Evolutionary conservation across 2,113 vertebrate genomes (phyloP).

Genomic region (Poecilia latipinna): DNA sequence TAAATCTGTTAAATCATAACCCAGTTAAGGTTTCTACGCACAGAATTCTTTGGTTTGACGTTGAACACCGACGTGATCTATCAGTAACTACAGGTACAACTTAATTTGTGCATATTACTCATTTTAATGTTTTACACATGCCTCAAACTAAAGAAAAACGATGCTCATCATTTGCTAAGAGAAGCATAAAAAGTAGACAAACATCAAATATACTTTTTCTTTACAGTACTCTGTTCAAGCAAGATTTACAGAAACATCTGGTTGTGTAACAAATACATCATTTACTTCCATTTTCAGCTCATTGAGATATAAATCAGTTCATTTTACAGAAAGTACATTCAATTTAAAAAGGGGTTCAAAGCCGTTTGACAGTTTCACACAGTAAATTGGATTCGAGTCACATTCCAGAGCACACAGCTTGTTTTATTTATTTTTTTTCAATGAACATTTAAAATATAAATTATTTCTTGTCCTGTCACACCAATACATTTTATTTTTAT

Average conservation of each 20-base stretch:
- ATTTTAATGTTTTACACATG: constrained; percentile 16
- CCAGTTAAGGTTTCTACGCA: neutral
- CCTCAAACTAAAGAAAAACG: neutral
- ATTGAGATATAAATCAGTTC: constrained; percentile 13
- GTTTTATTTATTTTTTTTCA: too few relatives aligned
- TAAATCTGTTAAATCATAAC: too few relatives aligned
- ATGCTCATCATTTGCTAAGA: neutral
- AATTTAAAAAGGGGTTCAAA: constrained; percentile 1
- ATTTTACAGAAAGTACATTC: constrained; percentile 25
- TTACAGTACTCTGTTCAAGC: constrained; percentile 31
- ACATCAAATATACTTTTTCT: constrained; percentile 13
- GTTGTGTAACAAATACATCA: neutral
- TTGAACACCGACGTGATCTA: neutral
- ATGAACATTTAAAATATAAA: neutral
- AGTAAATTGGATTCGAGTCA: constrained; percentile 7
- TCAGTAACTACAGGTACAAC: neutral
- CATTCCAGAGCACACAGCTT: neutral
- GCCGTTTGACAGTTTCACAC: neutral
- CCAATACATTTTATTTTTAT: neutral
- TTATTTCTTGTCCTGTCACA: neutral
- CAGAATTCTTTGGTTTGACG: neutral
- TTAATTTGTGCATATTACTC: neutral
- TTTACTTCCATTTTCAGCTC: constrained; percentile 24
- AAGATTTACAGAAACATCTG: constrained; percentile 14
- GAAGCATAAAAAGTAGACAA: neutral